Evolutionary conservation across 2,888 invertebrate species (phyloP), one percentile per base, ranked within the genome.

Genomic region (Lapara coniferarum): DNA sequence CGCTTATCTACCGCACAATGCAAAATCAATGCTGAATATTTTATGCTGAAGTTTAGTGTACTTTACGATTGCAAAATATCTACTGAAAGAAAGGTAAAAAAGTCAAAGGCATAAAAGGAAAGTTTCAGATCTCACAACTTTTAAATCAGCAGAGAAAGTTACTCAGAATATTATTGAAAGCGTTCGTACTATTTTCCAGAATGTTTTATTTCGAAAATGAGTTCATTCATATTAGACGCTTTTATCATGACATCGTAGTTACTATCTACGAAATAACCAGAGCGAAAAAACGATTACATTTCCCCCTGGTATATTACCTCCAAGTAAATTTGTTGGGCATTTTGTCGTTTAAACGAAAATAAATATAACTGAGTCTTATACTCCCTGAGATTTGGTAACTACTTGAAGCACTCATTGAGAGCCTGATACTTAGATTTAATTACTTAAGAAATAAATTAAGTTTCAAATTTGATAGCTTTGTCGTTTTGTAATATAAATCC

Each of bases 401-500:
- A 44, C 44, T 58, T 8, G 12, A 19, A 63, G 5, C 46, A 16
- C 1, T 63, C 46, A 16, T 30, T 57, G 13, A 57, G 16, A 46
- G 16, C 46, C 59, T 46, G 19, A 19, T 63, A 63, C 46, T 46
- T 59, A 46, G n/a, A 46, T 44, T 25, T 37, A 49, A 63, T 19
- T 46, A 16, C 16, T 63, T 46, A 46, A 46, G 59, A 63, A 63
- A 46, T 63, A 63, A 63, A 63, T 63, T 19, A 59, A 5, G 12
- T 46, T 12, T 12, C 8, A 30, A 57, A 46, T 63, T 63, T 19
- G 10, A 46, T 44, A 63, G 46, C 46, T 16, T 10, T 16, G 13
- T 16, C 46, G 16, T 49, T 63, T 63, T 12, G 12, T 46, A 63
- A 30, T 37, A 58, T 63, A 46, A 46, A 63, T 19, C 46, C 13